phyloP scores from a whole-genome alignment of 2,797 vertebrate genomes.

The Crenichthys baileyi region DNA sequence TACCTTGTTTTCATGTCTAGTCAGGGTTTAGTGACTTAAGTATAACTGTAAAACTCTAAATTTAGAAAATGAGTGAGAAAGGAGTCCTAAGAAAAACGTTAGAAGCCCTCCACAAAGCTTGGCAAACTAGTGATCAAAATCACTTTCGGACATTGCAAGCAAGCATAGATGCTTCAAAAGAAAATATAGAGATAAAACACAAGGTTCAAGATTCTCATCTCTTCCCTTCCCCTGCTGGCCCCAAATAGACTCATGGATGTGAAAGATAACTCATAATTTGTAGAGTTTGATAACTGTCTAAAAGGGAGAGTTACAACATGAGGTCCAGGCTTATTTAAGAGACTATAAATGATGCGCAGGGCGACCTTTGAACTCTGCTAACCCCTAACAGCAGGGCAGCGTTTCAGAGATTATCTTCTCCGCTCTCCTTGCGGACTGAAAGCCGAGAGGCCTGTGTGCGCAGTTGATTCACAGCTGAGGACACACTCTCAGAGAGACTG shows the following conservation, averaged over 20 bases:
- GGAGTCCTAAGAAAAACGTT: neutral
- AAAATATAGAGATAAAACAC: neutral
- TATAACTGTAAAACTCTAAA: neutral
- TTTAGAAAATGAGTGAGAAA: neutral
- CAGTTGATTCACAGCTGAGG: conserved; percentile 80
- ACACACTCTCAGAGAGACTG: conserved; percentile 69
- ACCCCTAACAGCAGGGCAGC: conserved; percentile 90
- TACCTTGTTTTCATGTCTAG: neutral
- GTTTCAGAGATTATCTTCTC: conserved; percentile 88
- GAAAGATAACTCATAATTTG: conserved; percentile 53
- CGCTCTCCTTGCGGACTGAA: conserved; percentile 71
- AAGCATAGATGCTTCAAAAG: neutral
- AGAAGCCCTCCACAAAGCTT: neutral
- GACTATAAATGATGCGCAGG: conserved; percentile 90
- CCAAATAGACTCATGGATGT: conserved; percentile 13
- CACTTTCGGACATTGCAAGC: neutral
- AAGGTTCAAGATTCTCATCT: neutral
- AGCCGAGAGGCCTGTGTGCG: conserved; percentile 55
- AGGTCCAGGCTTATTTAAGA: conserved; percentile 88
- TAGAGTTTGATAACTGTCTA: conserved; percentile 82
- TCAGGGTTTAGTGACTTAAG: neutral
- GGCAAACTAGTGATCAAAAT: neutral
- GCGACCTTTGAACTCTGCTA: conserved; percentile 88
- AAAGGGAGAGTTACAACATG: conserved; percentile 79
- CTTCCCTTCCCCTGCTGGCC: conserved; percentile 10